Evolutionary conservation across 2,888 invertebrate species (phyloP).

Genomic region (Chrysolina haemoptera): DNA sequence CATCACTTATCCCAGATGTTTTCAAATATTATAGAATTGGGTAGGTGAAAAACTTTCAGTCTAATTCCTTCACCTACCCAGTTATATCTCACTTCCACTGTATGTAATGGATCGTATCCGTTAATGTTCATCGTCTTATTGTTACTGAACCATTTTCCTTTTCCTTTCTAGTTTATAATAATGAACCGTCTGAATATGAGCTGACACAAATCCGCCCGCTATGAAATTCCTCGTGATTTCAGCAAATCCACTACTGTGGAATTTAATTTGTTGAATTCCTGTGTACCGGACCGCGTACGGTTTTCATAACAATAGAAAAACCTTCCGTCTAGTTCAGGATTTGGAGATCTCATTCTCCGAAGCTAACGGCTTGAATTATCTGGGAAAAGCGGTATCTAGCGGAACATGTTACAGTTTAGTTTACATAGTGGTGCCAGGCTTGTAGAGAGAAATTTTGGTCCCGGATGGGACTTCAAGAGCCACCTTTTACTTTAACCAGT

Average conservation of each 20-base stretch:
- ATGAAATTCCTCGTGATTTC: not conserved
- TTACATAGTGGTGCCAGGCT: too few species aligned
- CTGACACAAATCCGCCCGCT: not conserved
- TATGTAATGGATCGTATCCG: too few species aligned
- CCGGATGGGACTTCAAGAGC: too few species aligned
- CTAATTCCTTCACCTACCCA: too few species aligned
- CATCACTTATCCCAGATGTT: too few species aligned
- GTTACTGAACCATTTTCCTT: not conserved
- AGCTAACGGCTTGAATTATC: not conserved
- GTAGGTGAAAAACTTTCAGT: too few species aligned
- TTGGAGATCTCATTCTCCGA: too few species aligned
- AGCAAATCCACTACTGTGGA: not conserved
- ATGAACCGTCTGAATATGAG: not conserved
- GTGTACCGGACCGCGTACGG: not conserved
- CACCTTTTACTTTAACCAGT: too few species aligned
- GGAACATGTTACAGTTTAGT: too few species aligned
- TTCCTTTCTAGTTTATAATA: not conserved
- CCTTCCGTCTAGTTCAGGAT: not conserved
- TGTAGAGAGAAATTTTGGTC: too few species aligned
- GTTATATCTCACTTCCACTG: too few species aligned
- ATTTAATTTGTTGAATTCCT: not conserved
- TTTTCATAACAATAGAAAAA: slow-evolving; percentile 1
- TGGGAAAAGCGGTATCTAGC: not conserved
- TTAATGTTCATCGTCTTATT: not conserved
- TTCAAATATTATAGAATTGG: too few species aligned